Base-by-base conservation (phyloP, 2,888 invertebrate species). In the Pristionchus fissidentatus region DNA sequence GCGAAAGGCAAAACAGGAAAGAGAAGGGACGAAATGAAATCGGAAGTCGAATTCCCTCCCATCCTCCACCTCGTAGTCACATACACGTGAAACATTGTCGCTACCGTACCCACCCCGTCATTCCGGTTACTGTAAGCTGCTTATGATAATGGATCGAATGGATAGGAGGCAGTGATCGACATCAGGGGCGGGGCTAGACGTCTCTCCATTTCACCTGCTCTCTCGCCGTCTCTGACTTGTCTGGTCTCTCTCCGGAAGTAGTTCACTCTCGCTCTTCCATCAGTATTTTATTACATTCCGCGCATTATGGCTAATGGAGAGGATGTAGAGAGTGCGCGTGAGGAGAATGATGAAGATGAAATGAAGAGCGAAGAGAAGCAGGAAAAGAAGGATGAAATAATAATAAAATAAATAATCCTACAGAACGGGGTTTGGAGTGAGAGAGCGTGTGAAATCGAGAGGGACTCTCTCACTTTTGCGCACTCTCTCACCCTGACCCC, bases 111-210 rank as follows among this genome's bases (percentile, higher is more conserved):
- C 70, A n/a, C 70, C 13, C 41, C 70, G 22, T 4, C 41, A 3
- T 70, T 35, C 70, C 0, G 15, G 10, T n/a, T 70, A 70, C 70
- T 3, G 38, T 66, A 66, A 35, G 41, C 0, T 19, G 66, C 41
- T 70, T 70, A 70, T 70, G 70, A 70, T 70, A 70, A 70, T 70
- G 41, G 70, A 41, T 70, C 41, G n/a, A 70, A 70, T 41, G 43
- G 41, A 41, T 38, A 70, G 70, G 41, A 41, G 70, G 35, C 62
- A 70, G 26, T 26, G 70, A 70, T n/a, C 70, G 41, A 35, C 7
- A 3, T 41, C 35, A 19, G 41, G 70, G 70, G 70, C 70, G 70
- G 70, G 26, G 70, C 26, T 22, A 41, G n/a, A 8, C 10, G 26
- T 41, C 41, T 70, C 70, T 41, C 13, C 70, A 41, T n/a, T 70